These are phyloP conservation scores for Diorhabda sublineata DNA, from an alignment of 1,140 invertebrate species.

Conservation along the genomic window DNA sequence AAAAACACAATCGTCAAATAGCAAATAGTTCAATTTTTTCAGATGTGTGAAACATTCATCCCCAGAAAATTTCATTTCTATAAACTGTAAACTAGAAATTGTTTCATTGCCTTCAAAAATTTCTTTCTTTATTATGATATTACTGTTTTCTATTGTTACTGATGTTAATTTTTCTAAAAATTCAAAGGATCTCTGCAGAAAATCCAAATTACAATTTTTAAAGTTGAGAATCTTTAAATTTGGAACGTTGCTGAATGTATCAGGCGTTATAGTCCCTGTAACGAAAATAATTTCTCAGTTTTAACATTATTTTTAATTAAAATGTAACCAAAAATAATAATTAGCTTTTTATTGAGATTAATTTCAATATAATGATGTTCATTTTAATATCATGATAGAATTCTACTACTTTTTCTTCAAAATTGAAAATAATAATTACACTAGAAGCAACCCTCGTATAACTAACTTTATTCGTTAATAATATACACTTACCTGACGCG, in stretches of 20 bases:
- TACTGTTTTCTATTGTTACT: not conserved
- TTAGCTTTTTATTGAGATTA: too few relatives aligned
- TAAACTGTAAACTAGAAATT: not conserved
- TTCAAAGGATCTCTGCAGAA: not conserved
- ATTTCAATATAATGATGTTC: too few relatives aligned
- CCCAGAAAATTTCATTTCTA: not conserved
- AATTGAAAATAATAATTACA: not conserved
- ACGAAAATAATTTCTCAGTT: not conserved
- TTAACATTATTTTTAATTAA: too few relatives aligned
- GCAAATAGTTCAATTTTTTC: not conserved
- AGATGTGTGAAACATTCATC: not conserved
- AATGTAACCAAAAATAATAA: too few relatives aligned
- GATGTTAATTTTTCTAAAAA: not conserved
- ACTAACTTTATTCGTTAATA: not conserved
- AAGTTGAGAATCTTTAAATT: not conserved
- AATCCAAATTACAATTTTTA: not conserved
- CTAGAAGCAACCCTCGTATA: not conserved
- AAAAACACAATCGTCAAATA: not conserved
- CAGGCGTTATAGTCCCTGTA: not conserved
- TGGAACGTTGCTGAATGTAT: not conserved
- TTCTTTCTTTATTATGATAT: not conserved
- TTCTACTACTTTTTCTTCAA: not conserved
- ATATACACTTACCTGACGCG: not conserved
- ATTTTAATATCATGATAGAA: not conserved
- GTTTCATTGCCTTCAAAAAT: not conserved